Conservation (phyloP, 2,888 invertebrate species). For the Leistus spinibarbis region DNA sequence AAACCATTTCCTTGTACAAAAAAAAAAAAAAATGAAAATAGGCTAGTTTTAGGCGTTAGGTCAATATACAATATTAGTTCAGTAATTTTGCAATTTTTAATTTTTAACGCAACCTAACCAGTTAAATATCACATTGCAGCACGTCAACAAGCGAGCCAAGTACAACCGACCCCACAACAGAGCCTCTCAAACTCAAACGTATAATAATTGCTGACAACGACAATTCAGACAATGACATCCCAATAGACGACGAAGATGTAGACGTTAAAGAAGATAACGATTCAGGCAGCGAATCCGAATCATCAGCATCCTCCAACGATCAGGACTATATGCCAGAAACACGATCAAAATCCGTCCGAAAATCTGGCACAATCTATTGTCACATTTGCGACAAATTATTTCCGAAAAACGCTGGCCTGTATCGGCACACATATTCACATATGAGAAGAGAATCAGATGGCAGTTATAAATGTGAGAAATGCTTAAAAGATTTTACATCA, state of each 20-base stretch:
- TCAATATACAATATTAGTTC: too few relatives aligned
- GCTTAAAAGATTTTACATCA: constrained; percentile 21
- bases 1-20: too few relatives aligned
- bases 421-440: not conserved
- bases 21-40: too few relatives aligned
- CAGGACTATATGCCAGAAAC: not conserved
- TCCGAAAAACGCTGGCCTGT: not conserved
- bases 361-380: constrained; percentile 3
- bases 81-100: not conserved
- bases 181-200: too few relatives aligned
- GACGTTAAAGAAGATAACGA: not conserved
- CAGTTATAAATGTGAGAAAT: constrained; percentile 6
- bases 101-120: too few relatives aligned
- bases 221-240: not conserved
- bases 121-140: not conserved
- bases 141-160: not conserved
- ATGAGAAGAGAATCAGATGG: not conserved
- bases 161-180: not conserved
- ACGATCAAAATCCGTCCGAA: not conserved
- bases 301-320: not conserved
- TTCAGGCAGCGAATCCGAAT: not conserved
- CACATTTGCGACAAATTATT: constrained; percentile 22
- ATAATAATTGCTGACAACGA: not conserved
- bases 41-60: too few relatives aligned
- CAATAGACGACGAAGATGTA: not conserved